Evolutionary conservation across 2,113 vertebrate species (phyloP), one percentile per base, ranked within the genome.

Genomic region (Syrmaticus mikado): DNA sequence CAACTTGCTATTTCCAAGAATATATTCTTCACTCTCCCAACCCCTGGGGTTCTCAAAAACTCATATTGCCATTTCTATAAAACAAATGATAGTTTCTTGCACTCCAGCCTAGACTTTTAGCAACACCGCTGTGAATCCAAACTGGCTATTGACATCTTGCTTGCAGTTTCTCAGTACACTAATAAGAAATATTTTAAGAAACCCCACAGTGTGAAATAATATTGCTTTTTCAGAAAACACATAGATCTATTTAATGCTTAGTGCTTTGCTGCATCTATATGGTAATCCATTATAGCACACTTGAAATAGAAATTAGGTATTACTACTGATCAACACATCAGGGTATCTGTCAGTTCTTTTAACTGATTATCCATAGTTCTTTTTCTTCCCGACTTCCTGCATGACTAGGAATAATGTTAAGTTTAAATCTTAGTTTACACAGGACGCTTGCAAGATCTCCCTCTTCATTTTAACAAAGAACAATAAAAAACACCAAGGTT

Each of bases 231-330:
- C 82, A 87, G 96, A 97, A 97, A 97, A 95, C 96, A 97, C 92
- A 95, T 19, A 96, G 95, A 88, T 96, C 95, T 97, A 84, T 95
- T 97, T 98, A 98, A 98, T 97, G 96, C 97, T 96, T 85, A 96
- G 95, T 97, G 95, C 97, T 97, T 95, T 91, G 94, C 94, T 97
- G 91, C 93, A 97, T 98, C 97, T 98, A 92, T 97, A 97, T 97
- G 97, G 96, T 99, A 99, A 99, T 99, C 99, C 98, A 98, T 98
- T 97, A 98, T 45, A 96, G 94, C 98, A 98, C 98, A 98, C 98
- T 98, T 95, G 77, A 98, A 98, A 99, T 99, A 98, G 95, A 98
- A 98, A 99, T 99, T 97, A 98, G 97, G 98, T 97, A 98, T 99
- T 99, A 99, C 97, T 96, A 97, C 95, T 92, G 97, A 96, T 97